A percentile compares a stretch with the other conserved stretches of the same genome.
phyloP scores from a whole-genome alignment of 2,888 invertebrate genomes.

The Melangyna quadrimaculata region DNA sequence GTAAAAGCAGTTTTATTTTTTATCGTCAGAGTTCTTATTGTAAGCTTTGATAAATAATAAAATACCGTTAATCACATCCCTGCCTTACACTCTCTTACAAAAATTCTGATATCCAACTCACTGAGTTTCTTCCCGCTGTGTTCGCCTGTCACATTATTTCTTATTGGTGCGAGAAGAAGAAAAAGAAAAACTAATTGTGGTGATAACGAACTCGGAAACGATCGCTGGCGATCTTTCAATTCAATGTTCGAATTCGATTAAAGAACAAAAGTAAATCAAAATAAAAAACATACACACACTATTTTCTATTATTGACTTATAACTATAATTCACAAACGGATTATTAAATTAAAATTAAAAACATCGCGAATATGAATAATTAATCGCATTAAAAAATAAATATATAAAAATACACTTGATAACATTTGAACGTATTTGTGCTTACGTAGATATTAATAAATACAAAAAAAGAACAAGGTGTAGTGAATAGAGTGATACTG shows the following conservation, averaged over 20 bases:
- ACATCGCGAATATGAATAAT: constrained; percentile 1
- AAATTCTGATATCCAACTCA: constrained; percentile 22
- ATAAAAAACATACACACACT: neutral
- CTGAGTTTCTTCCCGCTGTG: constrained; percentile 24
- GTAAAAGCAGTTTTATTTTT: too few relatives aligned
- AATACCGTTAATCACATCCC: constrained; percentile 26
- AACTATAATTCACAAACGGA: neutral
- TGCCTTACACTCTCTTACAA: constrained; percentile 38
- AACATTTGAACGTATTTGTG: constrained; percentile 49
- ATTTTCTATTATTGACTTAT: neutral
- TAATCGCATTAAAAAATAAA: constrained; percentile 6
- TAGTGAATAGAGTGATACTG: constrained; percentile 8
- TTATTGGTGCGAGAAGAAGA: constrained; percentile 54
- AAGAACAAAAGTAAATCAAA: neutral
- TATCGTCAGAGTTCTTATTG: neutral
- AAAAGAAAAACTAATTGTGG: constrained; percentile 43
- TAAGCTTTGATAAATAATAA: neutral
- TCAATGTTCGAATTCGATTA: neutral
- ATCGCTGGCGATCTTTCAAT: constrained; percentile 50
- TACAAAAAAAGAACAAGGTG: neutral
- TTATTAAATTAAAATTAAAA: neutral
- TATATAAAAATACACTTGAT: constrained; percentile 52
- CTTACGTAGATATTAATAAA: constrained; percentile 63
- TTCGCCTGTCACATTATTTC: constrained; percentile 58
- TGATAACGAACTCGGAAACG: constrained; percentile 61